These are phyloP conservation scores for Cancer borealis DNA, from an alignment of 2,888 invertebrate genomes.

Conservation along the genomic window DNA sequence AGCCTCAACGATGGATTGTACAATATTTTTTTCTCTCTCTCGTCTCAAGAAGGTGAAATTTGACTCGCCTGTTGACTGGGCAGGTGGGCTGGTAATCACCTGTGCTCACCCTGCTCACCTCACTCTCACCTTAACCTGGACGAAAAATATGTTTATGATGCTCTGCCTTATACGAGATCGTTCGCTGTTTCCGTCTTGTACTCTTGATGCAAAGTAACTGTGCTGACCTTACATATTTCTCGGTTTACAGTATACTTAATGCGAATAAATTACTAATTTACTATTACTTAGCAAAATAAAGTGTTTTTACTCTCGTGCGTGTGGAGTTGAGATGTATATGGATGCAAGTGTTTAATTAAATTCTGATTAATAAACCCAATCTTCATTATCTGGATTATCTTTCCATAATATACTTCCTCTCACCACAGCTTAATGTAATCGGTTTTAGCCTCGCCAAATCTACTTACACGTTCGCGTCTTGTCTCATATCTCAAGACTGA, in stretches of 20 bases:
- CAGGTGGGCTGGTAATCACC: slow-evolving; percentile 36
- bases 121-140: not conserved
- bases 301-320: slow-evolving; percentile 5
- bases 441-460: not conserved
- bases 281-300: not conserved
- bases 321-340: slow-evolving; percentile 5
- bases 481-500: not conserved
- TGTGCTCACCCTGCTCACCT: slow-evolving; percentile 21
- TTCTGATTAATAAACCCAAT: not conserved
- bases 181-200: not conserved
- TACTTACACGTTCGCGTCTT: not conserved
- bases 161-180: not conserved
- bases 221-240: not conserved
- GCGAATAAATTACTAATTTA: not conserved
- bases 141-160: not conserved
- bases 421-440: not conserved
- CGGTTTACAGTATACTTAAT: not conserved
- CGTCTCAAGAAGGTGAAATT: slow-evolving; percentile 21
- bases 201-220: not conserved
- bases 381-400: not conserved
- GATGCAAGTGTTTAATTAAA: not conserved
- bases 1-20: slow-evolving; percentile 15
- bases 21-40: not conserved
- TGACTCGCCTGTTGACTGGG: slow-evolving; percentile 43
- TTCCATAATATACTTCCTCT: not conserved